Evolutionary conservation across 1,140 invertebrate genomes (phyloP), one percentile per base, ranked within the genome.

Genomic region (Cydia pomonella): DNA sequence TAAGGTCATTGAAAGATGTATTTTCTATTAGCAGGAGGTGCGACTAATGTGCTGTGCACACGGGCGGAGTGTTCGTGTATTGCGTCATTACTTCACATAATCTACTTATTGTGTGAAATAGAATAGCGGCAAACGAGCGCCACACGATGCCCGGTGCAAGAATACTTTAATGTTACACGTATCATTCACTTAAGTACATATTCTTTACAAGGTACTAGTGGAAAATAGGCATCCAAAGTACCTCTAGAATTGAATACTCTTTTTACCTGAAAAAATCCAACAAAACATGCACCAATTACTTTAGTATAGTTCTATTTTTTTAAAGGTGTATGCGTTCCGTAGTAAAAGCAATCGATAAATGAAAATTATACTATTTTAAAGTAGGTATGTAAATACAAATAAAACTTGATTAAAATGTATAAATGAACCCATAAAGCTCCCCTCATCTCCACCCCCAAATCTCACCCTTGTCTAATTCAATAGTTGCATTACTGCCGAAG

Each of bases 401-500:
- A 44, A 53, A n/a, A n/a, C 3, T 59, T 23, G 21, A 59, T 59
- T 21, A 59, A 59, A 59, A 18, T 50, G 0, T 59, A 59, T 23
- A 59, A 59, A 59, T 59, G 21, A 23, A 59, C 21, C 21, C 53
- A 7, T 23, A 59, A 59, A 59, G 53, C 53, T 59, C n/a, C 53
- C 21, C 53, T 23, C 21, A 6, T 53, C n/a, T 53, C n/a, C 50
- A 69, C 27, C 64, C 27, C 9, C 27, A 18, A 33, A n/a, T 69
- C n/a, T 38, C 77, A 78, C 77, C 72, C 25, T 80, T 78, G 73
- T 82, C 79, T 81, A 83, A 44, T 76, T 84, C 59, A 77, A 75
- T 78, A 77, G 73, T 78, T 73, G 13, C 50, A 69, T 69, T 69
- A 69, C 64, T 38, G 29, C 7, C 18, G n/a, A 33, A 18, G 29